phyloP scores from a whole-genome alignment of 2,797 vertebrate genomes.

The Euphonia xanthogaster region DNA sequence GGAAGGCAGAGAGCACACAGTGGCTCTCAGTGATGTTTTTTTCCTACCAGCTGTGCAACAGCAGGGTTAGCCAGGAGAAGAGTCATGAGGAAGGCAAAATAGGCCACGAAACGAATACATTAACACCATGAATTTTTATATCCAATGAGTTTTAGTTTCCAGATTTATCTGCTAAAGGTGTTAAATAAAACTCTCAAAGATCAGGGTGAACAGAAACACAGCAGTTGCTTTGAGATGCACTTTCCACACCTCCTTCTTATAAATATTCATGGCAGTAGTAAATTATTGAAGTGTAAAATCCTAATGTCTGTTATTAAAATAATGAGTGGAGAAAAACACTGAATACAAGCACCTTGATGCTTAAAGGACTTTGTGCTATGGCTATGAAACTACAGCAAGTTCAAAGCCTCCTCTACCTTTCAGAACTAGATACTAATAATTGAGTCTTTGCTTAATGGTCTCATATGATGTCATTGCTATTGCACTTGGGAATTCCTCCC shows the following conservation, averaged over 20 bases:
- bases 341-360: not conserved
- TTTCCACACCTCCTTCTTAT: not conserved
- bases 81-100: fast-evolving
- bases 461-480: not conserved
- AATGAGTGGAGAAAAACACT: not conserved
- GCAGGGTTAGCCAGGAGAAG: not conserved
- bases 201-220: not conserved
- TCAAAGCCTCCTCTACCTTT: not conserved
- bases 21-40: not conserved
- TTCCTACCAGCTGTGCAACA: not conserved
- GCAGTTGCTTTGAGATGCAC: not conserved
- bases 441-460: not conserved
- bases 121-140: not conserved
- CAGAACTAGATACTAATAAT: not conserved
- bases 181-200: not conserved
- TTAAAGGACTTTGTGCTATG: not conserved
- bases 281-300: not conserved
- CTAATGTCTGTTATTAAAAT: not conserved
- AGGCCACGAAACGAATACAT: not conserved
- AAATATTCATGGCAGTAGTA: not conserved
- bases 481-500: not conserved
- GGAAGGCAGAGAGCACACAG: not conserved
- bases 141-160: not conserved
- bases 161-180: not conserved
- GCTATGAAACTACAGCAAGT: not conserved